Evolutionary conservation across 2,797 vertebrate species (phyloP), one percentile per base, ranked within the genome.

Genomic region (Poecilia wingei): DNA sequence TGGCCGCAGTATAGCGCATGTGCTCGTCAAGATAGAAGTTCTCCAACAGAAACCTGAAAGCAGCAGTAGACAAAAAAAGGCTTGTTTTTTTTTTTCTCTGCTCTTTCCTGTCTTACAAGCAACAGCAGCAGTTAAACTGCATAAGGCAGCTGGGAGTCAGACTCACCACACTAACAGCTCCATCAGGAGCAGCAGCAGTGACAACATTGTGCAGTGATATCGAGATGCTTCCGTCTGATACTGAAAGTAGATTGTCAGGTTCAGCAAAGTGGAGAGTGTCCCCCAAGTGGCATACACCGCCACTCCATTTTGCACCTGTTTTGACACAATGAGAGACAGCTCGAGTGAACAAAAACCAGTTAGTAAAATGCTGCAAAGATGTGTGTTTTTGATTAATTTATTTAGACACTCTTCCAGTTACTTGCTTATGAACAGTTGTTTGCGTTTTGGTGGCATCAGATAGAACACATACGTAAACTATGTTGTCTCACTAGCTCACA

Each of bases 241-340:
- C 79, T 95, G 92, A 28, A 97, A 59, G 78, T 95, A 95, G 1
- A 96, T 1, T 0, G 95, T 84, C 14, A 97, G 88, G 81, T 95
- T 96, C 33, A 96, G 90, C 20, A 96, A 86, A 0, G 93, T 95
- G 76, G 87, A 92, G 0, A 96, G 91, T 46, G 86, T 94, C 33
- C 93, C 93, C 95, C 95, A 96, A 0, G 95, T 93, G 14, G 94
- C 77, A 0, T 95, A 96, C 1, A 96, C 81, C 0, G 90, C 95
- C 46, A 96, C 82, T 84, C 95, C 96, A 1, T 97, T 97, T 85
- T 97, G 96, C 46, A 96, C 95, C 96, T 97, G 89, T 79, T 83
- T 0, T 0, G 22, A 78, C 45, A 79, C 14, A 80, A 76, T 16
- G 39, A 86, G 53, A 81, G 41, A 59, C 12, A 55, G 28, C 9